These are phyloP conservation scores for Uropetala carovei DNA, from an alignment of 2,888 invertebrate genomes.

Conservation along the genomic window DNA sequence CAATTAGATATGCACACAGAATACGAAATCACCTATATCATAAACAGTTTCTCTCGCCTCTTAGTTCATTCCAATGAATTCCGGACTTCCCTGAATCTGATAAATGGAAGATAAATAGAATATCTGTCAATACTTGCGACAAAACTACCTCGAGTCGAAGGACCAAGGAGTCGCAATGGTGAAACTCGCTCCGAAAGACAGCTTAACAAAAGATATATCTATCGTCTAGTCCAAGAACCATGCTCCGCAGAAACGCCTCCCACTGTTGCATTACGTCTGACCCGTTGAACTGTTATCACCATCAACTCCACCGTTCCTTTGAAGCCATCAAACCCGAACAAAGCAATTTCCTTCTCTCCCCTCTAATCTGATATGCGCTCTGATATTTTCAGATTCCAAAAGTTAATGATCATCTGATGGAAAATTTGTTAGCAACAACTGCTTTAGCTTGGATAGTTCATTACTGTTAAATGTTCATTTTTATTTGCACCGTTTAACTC, in stretches of 20 bases:
- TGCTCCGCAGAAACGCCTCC: neutral
- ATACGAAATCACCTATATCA: too few species aligned
- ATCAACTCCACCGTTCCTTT: neutral
- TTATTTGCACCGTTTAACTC: too few species aligned
- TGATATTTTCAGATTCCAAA: too few species aligned
- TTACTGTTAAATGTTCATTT: too few species aligned
- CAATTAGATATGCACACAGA: too few species aligned
- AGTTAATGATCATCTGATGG: too few species aligned
- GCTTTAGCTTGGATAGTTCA: too few species aligned
- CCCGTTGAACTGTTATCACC: neutral
- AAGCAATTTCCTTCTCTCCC: neutral
- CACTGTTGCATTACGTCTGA: neutral
- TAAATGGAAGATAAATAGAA: neutral
- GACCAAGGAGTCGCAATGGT: neutral
- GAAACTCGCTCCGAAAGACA: neutral
- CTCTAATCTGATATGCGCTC: neutral
- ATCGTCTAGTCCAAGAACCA: neutral
- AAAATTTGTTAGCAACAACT: too few species aligned
- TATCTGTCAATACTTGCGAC: conserved; percentile 4
- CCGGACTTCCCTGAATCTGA: neutral
- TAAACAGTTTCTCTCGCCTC: too few species aligned
- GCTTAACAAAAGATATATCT: neutral
- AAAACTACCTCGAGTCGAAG: conserved; percentile 3
- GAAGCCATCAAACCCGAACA: neutral
- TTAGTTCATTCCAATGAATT: too few species aligned